Evolutionary conservation across 1,140 invertebrate genomes (phyloP).

Genomic region (Mercenaria mercenaria): DNA sequence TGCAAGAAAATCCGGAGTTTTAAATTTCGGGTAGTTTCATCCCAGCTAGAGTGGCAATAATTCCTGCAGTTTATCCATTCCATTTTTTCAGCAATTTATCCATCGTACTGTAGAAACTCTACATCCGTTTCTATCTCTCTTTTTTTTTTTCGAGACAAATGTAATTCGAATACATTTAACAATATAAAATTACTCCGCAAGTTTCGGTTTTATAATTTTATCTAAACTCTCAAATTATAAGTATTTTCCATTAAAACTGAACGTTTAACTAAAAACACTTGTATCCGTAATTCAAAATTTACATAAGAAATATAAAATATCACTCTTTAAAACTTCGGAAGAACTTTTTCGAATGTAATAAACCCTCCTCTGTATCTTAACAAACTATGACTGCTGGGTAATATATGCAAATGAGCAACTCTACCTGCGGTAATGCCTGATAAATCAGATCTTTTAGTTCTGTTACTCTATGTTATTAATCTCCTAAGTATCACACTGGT

Average conservation of each 20-base stretch:
- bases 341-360: not conserved
- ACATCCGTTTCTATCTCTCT: not conserved
- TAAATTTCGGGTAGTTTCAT: not conserved
- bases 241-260: not conserved
- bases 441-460: slow-evolving; percentile 3
- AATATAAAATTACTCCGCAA: not conserved
- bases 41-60: not conserved
- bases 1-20: slow-evolving; percentile 1
- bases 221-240: not conserved
- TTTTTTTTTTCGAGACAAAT: not conserved
- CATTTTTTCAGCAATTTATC: slow-evolving; percentile 47
- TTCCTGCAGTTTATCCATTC: not conserved
- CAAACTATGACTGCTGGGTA: slow-evolving; percentile 28
- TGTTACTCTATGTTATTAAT: slow-evolving; percentile 27
- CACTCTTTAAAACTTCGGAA: not conserved
- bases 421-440: slow-evolving; percentile 49
- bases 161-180: not conserved
- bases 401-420: slow-evolving; percentile 17
- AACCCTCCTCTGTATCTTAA: not conserved
- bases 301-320: no score
- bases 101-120: slow-evolving; percentile 15
- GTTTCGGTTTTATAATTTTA: not conserved
- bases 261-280: not conserved
- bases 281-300: not conserved
- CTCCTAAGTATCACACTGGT: not conserved